Conservation (phyloP, 1,140 invertebrate species). For the fruit fly (Drosophila melanogaster) region Release_6_plus_ISO1_MT NT_033777.3:29496501-29497000, state of each 20-base stretch:
- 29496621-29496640: conserved; percentile 54
- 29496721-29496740: conserved; percentile 92
- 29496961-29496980: too few relatives aligned
- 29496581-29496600: conserved; percentile 43
- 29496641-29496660: conserved; percentile 59
- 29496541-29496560: conserved; percentile 67
- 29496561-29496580: conserved; percentile 66
- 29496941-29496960: not conserved
- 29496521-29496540: conserved; percentile 18
- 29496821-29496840: not conserved
- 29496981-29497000: conserved; percentile 86
- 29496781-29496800: conserved; percentile 1
- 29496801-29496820: conserved; percentile 12
- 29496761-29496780: conserved; percentile 91
- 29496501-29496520: conserved; percentile 69
- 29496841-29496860: conserved; percentile 3
- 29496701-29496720: conserved; percentile 93
- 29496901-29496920: too few relatives aligned
- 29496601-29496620: conserved; percentile 43
- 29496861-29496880: conserved; percentile 2
- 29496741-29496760: conserved; percentile 92
- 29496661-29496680: conserved; percentile 41
- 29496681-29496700: conserved; percentile 86
- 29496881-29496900: too few relatives aligned
- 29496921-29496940: too few relatives aligned